Conservation (phyloP, 2,113 vertebrate genomes). For the Saguinus imperator region DNA sequence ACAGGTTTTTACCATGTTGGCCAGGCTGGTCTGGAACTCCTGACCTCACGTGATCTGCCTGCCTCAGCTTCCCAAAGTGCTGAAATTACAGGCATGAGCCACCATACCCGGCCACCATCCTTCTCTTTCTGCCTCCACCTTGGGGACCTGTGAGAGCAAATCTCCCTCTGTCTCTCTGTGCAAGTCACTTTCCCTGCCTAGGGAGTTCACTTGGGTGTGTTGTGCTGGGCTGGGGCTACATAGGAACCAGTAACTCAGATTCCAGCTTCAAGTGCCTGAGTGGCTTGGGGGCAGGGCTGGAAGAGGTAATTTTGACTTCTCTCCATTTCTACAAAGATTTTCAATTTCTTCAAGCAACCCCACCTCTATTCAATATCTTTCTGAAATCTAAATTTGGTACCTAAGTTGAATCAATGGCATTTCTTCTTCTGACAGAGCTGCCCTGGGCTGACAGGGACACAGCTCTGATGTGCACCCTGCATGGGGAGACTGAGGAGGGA, state of each 20-base stretch:
- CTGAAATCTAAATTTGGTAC: slow-evolving; percentile 71
- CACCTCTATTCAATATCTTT: slow-evolving; percentile 63
- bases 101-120: no score
- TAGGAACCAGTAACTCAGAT: neutral
- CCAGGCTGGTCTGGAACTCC: no score
- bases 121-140: neutral
- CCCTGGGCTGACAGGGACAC: neutral
- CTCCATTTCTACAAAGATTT: slow-evolving; percentile 43
- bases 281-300: neutral
- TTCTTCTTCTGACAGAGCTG: slow-evolving; percentile 27
- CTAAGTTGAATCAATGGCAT: slow-evolving; percentile 56
- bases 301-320: slow-evolving; percentile 47
- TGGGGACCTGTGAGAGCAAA: neutral
- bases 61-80: no score
- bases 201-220: neutral
- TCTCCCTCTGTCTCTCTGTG: neutral
- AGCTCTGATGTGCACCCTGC: neutral
- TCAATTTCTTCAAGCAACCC: slow-evolving; percentile 62
- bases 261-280: neutral
- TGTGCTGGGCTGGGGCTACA: neutral
- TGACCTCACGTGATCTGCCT: no score
- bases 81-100: no score
- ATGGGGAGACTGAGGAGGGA: no score
- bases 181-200: neutral
- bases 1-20: no score